Base-by-base conservation (phyloP, 2,113 vertebrate species). In the Lycocorax pyrrhopterus region DNA sequence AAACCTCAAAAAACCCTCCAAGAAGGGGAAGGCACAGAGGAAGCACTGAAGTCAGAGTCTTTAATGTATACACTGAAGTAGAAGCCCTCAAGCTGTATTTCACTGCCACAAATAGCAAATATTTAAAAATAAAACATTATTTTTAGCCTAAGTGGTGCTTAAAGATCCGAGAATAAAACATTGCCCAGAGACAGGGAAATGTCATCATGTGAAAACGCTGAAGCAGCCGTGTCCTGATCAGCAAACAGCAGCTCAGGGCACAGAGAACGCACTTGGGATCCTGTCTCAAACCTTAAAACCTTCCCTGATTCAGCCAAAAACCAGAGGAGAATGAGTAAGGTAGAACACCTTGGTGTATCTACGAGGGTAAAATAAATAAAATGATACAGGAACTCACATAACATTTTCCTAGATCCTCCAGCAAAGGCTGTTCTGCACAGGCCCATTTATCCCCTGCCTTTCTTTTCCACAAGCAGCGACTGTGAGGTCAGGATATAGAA, bases 91-190 rank as follows among this genome's bases (percentile, higher is more conserved):
- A 88, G 80, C 49, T 49, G 72, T 29, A 26, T 56, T 86, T 60
- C 73, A 49, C 13, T 53, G 72, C 91, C 79, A 69, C 90, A 90
- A 90, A 88, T 69, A 90, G 94, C 68, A 88, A 79, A 80, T 16
- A 55, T 51, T 87, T 90, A 4, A 91, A 94, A 87, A 88, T 79
- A 46, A 69, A 37, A 2, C 41, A 16, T 72, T 83, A 88, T 80
- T 94, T 93, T 94, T 87, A 94, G 66, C 39, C 17, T 16, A 55
- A 90, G 86, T 71, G 64, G 83, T 74, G 76, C 90, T 92, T 44
- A n/a, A 86, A 3, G 7, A 69, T 17, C 55, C 0, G 0, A 56
- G 86, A 63, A 58, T 9, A 62, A 88, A 92, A 13, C 16, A 46
- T 0, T 80, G 88, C 52, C 69, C 81, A 43, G 84, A 87, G 84